phyloP scores from a whole-genome alignment of 2,113 vertebrate species.

The Istiophorus platypterus region DNA sequence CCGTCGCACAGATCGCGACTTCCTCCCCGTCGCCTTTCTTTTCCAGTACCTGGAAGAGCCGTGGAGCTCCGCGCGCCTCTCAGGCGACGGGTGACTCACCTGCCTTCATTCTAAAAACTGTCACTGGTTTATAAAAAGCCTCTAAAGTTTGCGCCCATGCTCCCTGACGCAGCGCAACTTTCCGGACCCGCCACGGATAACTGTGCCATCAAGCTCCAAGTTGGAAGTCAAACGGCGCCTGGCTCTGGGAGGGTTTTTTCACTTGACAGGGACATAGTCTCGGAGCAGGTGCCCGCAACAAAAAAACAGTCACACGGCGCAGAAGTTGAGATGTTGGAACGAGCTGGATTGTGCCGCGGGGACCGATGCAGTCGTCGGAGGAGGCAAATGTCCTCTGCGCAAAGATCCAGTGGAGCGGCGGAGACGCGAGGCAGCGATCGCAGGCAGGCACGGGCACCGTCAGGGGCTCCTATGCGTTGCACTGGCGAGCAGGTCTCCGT shows the following conservation, averaged over 20 bases:
- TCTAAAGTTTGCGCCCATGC: conserved; percentile 69
- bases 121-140: conserved; percentile 26
- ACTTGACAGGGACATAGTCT: background rate
- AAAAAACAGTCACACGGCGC: background rate
- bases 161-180: conserved; percentile 69
- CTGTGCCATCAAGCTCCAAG: conserved; percentile 43
- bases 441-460: conserved; percentile 44
- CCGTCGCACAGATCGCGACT: conserved; percentile 71
- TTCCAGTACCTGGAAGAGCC: conserved; percentile 44
- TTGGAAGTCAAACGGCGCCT: conserved; percentile 33
- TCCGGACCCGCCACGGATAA: conserved; percentile 33
- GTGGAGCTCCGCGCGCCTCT: conserved; percentile 46
- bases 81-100: conserved; percentile 65
- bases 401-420: conserved; percentile 64
- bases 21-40: conserved; percentile 42
- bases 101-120: conserved; percentile 63
- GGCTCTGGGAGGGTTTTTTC: background rate
- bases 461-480: conserved; percentile 53
- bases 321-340: conserved; percentile 34
- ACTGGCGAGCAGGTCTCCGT: conserved; percentile 55
- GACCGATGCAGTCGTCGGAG: conserved; percentile 2
- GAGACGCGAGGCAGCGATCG: conserved; percentile 32
- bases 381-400: conserved; percentile 63
- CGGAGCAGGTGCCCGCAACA: conserved; percentile 1
- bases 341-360: background rate